Conservation (phyloP, 2,113 vertebrate species). For the Crocuta crocuta region DNA sequence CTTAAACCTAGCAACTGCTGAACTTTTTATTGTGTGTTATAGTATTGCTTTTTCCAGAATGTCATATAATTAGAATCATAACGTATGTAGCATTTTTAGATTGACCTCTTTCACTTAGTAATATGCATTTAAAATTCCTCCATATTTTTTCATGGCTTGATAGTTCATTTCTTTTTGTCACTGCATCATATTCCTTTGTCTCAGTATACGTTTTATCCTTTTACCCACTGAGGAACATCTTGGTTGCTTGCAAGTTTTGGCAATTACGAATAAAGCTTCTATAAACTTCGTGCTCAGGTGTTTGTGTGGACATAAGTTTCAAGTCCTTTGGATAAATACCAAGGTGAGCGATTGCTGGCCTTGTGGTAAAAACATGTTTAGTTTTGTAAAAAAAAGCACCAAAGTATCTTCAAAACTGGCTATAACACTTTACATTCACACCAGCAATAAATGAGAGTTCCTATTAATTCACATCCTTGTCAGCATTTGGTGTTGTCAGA, state of each 20-base stretch:
- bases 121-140: too few relatives aligned
- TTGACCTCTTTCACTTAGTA: too few relatives aligned
- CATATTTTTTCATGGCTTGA: too few relatives aligned
- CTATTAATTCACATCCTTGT: background rate
- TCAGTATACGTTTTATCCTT: background rate
- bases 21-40: background rate
- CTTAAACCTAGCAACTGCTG: background rate
- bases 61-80: background rate
- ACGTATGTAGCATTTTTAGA: background rate
- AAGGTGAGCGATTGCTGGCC: background rate
- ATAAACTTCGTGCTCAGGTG: background rate
- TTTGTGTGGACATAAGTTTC: background rate
- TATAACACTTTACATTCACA: background rate
- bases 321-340: background rate
- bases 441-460: background rate
- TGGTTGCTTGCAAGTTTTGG: background rate
- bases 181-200: too few relatives aligned
- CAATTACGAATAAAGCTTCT: background rate
- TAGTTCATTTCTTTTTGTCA: too few relatives aligned
- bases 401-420: background rate
- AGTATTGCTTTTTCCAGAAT: background rate
- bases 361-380: background rate
- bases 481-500: background rate
- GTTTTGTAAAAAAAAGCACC: background rate
- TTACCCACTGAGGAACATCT: background rate